Conservation (phyloP, 2,113 vertebrate species). For the Bungarus multicinctus region DNA sequence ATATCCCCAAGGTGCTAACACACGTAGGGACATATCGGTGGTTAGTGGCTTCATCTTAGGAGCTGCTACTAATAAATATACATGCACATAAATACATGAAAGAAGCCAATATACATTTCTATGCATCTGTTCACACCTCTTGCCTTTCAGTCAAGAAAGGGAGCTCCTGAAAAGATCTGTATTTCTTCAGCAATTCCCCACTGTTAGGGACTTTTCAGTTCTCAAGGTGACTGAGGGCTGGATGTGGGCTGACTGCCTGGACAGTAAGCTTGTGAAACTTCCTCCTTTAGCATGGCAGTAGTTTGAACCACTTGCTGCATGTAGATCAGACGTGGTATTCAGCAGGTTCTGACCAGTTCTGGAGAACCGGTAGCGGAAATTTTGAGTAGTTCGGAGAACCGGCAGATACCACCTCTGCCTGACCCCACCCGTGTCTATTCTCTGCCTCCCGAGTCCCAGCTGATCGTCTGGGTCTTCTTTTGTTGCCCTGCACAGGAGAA, state of each 20-base stretch:
- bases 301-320: neutral
- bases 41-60: neutral
- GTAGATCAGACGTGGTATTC: no score
- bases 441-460: no score
- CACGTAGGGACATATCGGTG: neutral
- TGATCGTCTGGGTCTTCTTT: no score
- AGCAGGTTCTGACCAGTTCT: no score
- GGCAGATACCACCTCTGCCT: no score
- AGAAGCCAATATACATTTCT: neutral
- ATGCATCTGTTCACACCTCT: neutral
- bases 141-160: neutral
- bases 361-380: no score
- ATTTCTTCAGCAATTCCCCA: neutral
- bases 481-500: no score
- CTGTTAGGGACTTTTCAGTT: neutral
- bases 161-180: neutral
- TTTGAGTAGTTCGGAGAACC: no score
- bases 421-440: no score
- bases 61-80: neutral
- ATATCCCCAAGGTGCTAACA: neutral
- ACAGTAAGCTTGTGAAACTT: neutral
- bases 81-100: neutral
- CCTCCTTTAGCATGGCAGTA: neutral
- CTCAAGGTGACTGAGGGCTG: neutral
- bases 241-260: neutral